Base-by-base conservation (phyloP, 2,797 vertebrate species). In the Astyanax mexicanus region DNA sequence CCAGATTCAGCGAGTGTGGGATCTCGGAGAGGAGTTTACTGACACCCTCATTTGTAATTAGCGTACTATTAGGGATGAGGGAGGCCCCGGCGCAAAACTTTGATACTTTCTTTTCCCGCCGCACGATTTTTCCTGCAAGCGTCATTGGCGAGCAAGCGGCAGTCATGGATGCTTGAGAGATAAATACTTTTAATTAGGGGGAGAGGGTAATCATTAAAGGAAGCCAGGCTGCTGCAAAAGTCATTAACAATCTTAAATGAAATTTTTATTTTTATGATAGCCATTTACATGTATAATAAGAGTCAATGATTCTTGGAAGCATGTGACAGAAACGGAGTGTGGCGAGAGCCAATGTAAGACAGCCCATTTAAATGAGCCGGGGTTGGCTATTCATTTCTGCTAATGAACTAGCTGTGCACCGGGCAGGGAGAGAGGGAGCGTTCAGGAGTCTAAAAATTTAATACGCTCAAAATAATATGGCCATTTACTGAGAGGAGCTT, bases 261-360 rank as follows among this genome's bases (percentile, higher is more conserved):
- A 98, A 98, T 98, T 99, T 99, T 98, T 99, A 99, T 99, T 98
- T 99, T 99, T 99, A 99, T 98, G 98, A 99, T 98, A 97, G 97
- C 96, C 96, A 98, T 98, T 99, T 98, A 98, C 96, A 98, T 98
- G 97, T 98, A 97, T 98, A 98, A 98, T 99, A 98, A 97, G 96
- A 98, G 95, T 96, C 98, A 97, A 98, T 99, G 98, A 98, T 98
- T 99, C 97, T 96, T 96, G 93, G 96, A 96, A 95, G 95, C 94
- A 93, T 95, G 95, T 98, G 98, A 98, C 97, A 95, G 98, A 95
- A 97, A 98, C 96, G 96, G 95, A 98, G 96, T 97, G 93, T 88
- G 93, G 95, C 93, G 95, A 97, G 96, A 96, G 96, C 94, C 95
- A 95, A 95, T 97, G 97, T 97, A 97, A 96, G 96, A 98, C 97